Base-by-base conservation (phyloP, 2,888 invertebrate genomes). In the Meta bourneti region DNA sequence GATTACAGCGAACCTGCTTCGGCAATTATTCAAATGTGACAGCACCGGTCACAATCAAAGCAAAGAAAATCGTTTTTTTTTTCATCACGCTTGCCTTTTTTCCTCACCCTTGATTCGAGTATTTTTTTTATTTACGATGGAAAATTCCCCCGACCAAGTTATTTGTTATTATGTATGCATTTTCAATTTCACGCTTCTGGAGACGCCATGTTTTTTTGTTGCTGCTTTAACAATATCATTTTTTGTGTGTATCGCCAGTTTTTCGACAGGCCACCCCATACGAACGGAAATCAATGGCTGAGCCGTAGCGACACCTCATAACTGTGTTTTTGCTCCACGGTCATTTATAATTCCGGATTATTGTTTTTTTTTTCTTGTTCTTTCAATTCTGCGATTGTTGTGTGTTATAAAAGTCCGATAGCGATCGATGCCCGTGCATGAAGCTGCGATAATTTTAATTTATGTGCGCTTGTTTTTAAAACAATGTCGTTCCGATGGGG, bases 141-240 rank as follows among this genome's bases (percentile, higher is more conserved):
- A 49, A 72, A 79, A 79, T 49, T 77, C 91, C 61, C 20, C 79
- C 79, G 74, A 91, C 91, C 91, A 52, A 87, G 87, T 79, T 91
- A 87, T 87, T 87, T 91, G 91, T 91, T 91, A 91, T 91, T 91
- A 91, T 91, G 91, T 91, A 91, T 91, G 91, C 72, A 83, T 91
- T 87, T 91, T 71, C 91, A 83, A 91, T 91, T 91, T 91, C 83
- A 91, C 91, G 91, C 91, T 49, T 81, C 69, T 49, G 20, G 49
- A 34, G 34, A 34, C 19, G 7, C 61, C 52, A 8, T 16, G n/a
- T 77, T 77, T 75, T 85, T 85, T 85, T 77, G 6, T 74, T 5
- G 49, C 20, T 72, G 16, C 19, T 72, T 83, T 71, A 48, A 13
- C 13, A 80, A 51, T 49, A 19, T 7, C 8, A 54, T 69, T 61